Conservation (phyloP, 1,140 invertebrate genomes). For the Cydia pomonella region DNA sequence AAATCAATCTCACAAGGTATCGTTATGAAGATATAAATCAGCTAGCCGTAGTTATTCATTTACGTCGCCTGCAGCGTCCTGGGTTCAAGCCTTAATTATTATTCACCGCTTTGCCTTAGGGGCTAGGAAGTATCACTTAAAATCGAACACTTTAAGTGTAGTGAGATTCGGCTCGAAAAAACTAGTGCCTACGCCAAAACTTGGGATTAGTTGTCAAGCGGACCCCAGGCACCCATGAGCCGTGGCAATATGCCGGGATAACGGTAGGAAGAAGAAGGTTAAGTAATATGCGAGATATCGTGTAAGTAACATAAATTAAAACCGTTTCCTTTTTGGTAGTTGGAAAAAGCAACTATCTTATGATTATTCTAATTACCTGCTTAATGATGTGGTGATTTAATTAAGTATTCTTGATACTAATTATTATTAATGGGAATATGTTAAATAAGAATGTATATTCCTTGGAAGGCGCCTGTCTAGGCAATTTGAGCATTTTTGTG, state of each 20-base stretch:
- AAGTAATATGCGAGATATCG: background rate
- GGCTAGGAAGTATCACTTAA: conserved; percentile 55
- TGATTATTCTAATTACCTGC: background rate
- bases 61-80: conserved; percentile 54
- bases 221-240: no score
- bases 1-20: conserved; percentile 22
- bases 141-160: conserved; percentile 39
- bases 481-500: background rate
- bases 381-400: conserved; percentile 1
- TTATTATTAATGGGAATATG: background rate
- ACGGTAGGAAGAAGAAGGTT: no score
- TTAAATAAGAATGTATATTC: background rate
- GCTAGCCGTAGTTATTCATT: conserved; percentile 57
- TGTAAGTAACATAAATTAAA: background rate
- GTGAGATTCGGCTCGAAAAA: no score
- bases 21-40: conserved; percentile 64
- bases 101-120: conserved; percentile 54
- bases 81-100: conserved; percentile 68
- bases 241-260: no score
- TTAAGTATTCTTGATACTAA: background rate
- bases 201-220: no score
- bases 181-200: no score
- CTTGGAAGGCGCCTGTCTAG: background rate
- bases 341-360: background rate
- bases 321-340: conserved; percentile 30